These are phyloP conservation scores for Heteromyza rotundicornis DNA, from an alignment of 2,888 invertebrate species.

Conservation along the genomic window DNA sequence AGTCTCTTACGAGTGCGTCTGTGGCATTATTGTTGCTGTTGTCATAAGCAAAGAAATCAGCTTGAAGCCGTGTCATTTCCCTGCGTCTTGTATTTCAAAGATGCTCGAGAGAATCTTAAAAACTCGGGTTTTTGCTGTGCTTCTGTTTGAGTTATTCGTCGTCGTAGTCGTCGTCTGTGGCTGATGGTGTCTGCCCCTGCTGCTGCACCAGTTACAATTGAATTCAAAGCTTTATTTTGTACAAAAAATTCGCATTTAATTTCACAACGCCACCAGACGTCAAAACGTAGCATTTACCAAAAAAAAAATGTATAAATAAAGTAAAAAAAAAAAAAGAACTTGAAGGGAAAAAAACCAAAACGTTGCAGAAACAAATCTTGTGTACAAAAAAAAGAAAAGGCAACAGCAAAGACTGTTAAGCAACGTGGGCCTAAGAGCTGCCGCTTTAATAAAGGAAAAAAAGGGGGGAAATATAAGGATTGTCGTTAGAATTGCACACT, in stretches of 20 bases:
- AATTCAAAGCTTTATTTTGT: constrained; percentile 1
- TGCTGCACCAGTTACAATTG: not conserved
- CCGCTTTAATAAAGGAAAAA: not conserved
- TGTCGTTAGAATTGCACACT: not conserved
- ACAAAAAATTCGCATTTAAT: not conserved
- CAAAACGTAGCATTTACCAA: not conserved
- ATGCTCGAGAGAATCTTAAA: not conserved
- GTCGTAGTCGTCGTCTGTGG: not conserved
- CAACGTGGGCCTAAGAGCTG: not conserved
- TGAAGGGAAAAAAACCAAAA: not conserved
- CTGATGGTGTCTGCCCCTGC: not conserved
- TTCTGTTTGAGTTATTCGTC: not conserved
- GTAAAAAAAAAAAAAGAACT: not conserved
- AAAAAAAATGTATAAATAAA: not conserved
- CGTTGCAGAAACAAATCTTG: constrained; percentile 3
- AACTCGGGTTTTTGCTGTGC: not conserved
- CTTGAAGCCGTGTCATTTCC: not conserved
- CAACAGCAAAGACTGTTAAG: not conserved
- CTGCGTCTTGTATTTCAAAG: not conserved
- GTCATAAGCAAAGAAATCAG: not conserved
- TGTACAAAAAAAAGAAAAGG: not conserved
- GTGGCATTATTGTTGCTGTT: not conserved
- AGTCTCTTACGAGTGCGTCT: not conserved
- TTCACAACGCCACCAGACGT: not conserved
- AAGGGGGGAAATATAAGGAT: not conserved